These are phyloP conservation scores for Apomyelois bistriatella DNA, from an alignment of 2,888 invertebrate species.

Conservation along the genomic window DNA sequence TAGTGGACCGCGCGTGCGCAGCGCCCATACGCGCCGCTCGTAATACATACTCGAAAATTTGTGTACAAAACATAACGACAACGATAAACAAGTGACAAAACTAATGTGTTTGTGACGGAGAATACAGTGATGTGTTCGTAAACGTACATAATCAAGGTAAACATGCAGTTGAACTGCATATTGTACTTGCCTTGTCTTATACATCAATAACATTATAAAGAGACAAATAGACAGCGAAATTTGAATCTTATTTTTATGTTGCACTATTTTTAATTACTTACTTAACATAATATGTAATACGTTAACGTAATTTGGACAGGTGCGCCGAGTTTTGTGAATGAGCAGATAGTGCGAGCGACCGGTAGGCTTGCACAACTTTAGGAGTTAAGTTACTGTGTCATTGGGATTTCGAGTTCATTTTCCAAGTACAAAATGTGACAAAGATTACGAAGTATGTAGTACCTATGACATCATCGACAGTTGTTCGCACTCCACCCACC, in stretches of 20 bases:
- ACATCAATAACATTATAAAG: slow-evolving; percentile 48
- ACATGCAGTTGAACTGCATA: slow-evolving; percentile 30
- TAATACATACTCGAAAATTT: slow-evolving; percentile 21
- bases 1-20: slow-evolving; percentile 61
- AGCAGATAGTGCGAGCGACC: slow-evolving; percentile 39
- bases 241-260: neutral
- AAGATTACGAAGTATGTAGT: slow-evolving; percentile 49
- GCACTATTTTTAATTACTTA: neutral
- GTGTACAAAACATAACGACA: slow-evolving; percentile 24
- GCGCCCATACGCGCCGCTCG: slow-evolving; percentile 40
- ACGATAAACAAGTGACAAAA: slow-evolving; percentile 23
- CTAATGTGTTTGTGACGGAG: slow-evolving; percentile 21
- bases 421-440: slow-evolving; percentile 47
- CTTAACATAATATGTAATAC: slow-evolving; percentile 17
- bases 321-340: slow-evolving; percentile 57
- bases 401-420: slow-evolving; percentile 36
- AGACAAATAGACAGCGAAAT: slow-evolving; percentile 27
- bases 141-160: slow-evolving; percentile 47
- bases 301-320: slow-evolving; percentile 41
- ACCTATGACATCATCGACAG: slow-evolving; percentile 67
- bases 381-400: slow-evolving; percentile 48
- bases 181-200: slow-evolving; percentile 31
- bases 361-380: slow-evolving; percentile 57
- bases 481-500: slow-evolving; percentile 67
- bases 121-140: slow-evolving; percentile 48